Evolutionary conservation across 2,113 vertebrate species (phyloP), one percentile per base, ranked within the genome.

Genomic region (Etheostoma spectabile): DNA sequence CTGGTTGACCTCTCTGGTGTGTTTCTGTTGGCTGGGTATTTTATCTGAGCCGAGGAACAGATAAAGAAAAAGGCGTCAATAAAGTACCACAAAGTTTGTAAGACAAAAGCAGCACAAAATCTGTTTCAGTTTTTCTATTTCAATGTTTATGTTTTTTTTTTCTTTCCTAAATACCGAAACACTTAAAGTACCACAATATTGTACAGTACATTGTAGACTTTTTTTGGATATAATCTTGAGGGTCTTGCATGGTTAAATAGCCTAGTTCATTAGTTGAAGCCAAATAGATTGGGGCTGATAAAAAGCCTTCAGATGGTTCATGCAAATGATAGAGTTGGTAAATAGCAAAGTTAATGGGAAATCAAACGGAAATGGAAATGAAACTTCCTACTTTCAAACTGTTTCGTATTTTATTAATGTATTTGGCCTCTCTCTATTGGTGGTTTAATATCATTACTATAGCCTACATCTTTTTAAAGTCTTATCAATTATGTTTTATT

Each of bases 1-100:
- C 65, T 69, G 51, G 72, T 49, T 67, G 67, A 74, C 57, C 19
- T 77, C 55, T 42, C 65, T 57, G 51, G 22, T 48, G 45, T 66
- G 66, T 86, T 62, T 67, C 42, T 62, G 33, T 83, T 79, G 45
- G 45, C 59, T 1, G 2, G 21, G 38, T 52, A 1, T 71, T 60
- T 84, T 77, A 53, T 81, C 72, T 69, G 69, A 83, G 35, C 38
- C 35, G 5, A 13, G n/a, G 24, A 42, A 27, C 5, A 30, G 19
- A 72, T 46, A 48, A 70, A 51, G 57, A 55, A 51, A 33, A 24
- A 21, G 8, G 35, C 12, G 7, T 33, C 6, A 22, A 5, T 35
- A 35, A 61, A 79, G 53, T 18, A 42, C 27, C 7, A 48, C 2
- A 64, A 1, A 46, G 15, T 64, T 48, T 35, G 35, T 62, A 42